Conservation (phyloP, 2,113 vertebrate species). For the Salvelinus namaycush region DNA sequence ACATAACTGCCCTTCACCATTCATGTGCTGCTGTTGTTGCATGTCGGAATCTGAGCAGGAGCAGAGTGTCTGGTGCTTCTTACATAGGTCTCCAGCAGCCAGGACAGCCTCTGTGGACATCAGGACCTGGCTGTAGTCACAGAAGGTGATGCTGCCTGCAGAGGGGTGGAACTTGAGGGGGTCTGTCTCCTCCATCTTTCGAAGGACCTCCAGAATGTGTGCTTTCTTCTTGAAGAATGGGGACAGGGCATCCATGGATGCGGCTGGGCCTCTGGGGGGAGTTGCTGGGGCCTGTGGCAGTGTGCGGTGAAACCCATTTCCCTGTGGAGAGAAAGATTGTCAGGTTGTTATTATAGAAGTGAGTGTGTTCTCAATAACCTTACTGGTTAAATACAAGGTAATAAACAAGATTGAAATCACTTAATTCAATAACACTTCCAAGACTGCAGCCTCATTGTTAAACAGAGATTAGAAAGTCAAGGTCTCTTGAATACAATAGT, state of each 20-base stretch:
- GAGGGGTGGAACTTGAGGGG: conserved; percentile 75
- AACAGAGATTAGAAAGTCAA: background rate
- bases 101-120: conserved; percentile 71
- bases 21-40: conserved; percentile 72
- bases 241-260: conserved; percentile 86
- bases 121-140: conserved; percentile 76
- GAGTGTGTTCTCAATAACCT: no score
- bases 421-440: background rate
- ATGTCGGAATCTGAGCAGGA: conserved; percentile 67
- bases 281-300: conserved; percentile 54
- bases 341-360: no score
- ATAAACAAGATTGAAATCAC: conserved; percentile 5
- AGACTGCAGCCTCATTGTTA: background rate
- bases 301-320: conserved; percentile 62
- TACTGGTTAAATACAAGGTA: no score
- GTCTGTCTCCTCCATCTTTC: conserved; percentile 91
- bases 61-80: conserved; percentile 66
- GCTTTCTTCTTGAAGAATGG: conserved; percentile 96
- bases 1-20: conserved; percentile 79
- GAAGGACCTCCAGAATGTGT: conserved; percentile 92
- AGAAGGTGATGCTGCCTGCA: conserved; percentile 65
- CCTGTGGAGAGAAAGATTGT: conserved; percentile 55
- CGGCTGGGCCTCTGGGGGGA: conserved; percentile 65
- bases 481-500: background rate
- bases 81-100: conserved; percentile 63